Evolutionary conservation across 2,888 invertebrate species (phyloP).

Genomic region (Strigamia transsilvanica): DNA sequence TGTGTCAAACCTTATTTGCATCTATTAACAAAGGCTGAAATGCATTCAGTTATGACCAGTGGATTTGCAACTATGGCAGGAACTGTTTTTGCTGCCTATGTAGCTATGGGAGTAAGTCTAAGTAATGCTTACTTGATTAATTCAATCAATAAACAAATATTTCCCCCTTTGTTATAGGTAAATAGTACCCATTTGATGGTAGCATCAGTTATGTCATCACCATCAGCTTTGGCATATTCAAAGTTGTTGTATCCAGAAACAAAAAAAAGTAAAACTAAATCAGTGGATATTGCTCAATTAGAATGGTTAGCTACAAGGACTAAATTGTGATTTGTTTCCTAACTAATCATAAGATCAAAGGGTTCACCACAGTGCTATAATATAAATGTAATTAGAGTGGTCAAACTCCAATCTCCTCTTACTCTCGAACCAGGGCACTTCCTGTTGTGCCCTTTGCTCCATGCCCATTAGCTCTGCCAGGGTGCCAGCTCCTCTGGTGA

Average conservation of each 20-base stretch:
- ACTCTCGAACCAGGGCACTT: too few species aligned
- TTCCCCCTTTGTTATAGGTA: conserved; percentile 58
- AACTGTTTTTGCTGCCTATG: conserved; percentile 92
- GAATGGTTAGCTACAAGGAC: conserved; percentile 70
- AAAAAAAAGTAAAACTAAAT: conserved; percentile 77
- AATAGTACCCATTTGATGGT: conserved; percentile 87
- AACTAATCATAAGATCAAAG: too few species aligned
- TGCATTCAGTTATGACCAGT: conserved; percentile 91
- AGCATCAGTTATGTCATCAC: conserved; percentile 95
- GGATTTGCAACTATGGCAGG: conserved; percentile 96
- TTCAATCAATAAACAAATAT: background rate
- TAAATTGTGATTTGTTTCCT: too few species aligned
- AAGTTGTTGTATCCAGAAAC: conserved; percentile 94
- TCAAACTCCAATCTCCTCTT: too few species aligned
- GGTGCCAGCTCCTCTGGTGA: too few species aligned
- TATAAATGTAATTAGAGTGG: too few species aligned
- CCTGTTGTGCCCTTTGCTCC: too few species aligned
- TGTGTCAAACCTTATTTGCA: conserved; percentile 85
- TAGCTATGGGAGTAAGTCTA: conserved; percentile 80
- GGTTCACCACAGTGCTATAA: too few species aligned
- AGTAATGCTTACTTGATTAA: background rate
- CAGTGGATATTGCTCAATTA: conserved; percentile 77
- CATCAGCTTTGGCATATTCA: conserved; percentile 86
- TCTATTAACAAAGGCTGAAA: conserved; percentile 86
- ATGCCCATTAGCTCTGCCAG: too few species aligned